Evolutionary conservation across 2,888 invertebrate genomes (phyloP).

Genomic region (Myathropa florea): DNA sequence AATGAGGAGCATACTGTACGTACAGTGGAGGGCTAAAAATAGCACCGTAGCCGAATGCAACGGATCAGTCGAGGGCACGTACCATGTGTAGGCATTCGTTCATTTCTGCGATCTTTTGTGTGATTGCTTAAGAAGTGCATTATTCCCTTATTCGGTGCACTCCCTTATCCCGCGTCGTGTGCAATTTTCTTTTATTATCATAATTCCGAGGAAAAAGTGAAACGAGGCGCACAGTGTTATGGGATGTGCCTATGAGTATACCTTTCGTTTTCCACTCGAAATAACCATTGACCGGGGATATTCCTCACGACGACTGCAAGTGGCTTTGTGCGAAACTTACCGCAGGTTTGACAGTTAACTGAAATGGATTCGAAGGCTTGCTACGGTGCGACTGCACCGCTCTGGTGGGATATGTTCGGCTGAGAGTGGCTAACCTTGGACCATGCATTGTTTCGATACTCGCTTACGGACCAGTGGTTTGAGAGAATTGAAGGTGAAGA

Average conservation of each 20-base stretch:
- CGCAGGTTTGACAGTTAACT: not conserved
- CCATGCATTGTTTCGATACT: no score
- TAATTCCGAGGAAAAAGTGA: slow-evolving; percentile 6
- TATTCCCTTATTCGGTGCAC: not conserved
- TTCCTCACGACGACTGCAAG: not conserved
- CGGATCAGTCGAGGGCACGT: not conserved
- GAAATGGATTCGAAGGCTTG: not conserved
- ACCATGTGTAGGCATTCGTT: not conserved
- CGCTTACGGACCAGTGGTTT: no score
- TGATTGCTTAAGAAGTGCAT: not conserved
- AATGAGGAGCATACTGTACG: not conserved
- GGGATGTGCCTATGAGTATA: not conserved
- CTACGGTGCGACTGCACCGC: no score
- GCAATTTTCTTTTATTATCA: slow-evolving; percentile 21
- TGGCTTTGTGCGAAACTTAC: not conserved
- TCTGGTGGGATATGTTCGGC: no score
- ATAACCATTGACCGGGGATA: no score
- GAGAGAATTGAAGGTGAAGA: no score
- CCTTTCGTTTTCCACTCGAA: not conserved
- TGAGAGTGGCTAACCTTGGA: no score
- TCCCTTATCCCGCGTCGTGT: not conserved
- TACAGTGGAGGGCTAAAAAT: not conserved
- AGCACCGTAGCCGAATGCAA: not conserved
- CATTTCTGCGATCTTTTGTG: slow-evolving; percentile 3
- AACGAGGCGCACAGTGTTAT: not conserved